Base-by-base conservation (phyloP, 2,888 invertebrate genomes). In the Malthinus seriepunctatus region DNA sequence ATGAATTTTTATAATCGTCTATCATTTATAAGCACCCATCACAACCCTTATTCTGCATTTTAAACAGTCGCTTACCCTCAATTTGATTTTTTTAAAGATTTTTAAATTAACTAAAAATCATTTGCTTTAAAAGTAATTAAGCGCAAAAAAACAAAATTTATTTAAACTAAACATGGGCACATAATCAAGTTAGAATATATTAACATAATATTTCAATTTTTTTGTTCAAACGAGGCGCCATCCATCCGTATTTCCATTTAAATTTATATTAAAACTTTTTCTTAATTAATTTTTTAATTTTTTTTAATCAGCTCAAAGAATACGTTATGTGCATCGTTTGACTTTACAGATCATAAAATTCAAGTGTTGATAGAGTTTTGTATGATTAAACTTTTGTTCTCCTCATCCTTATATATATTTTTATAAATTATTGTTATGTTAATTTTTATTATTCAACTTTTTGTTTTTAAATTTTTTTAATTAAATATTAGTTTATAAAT, bases 161-260 rank as follows among this genome's bases (percentile, higher is more conserved):
- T 55, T 49, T 48, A 54, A 54, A 48, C 47, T 54, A 14, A 37
- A 46, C 46, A 47, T 47, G 37, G 47, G 47, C 48, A 35, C 31
- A 37, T 53, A 52, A 53, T 53, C 52, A 48, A 53, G 31, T 53
- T 45, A 32, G 56, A 51, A 58, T 52, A 49, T 15, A 58, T 58
- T 58, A 58, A 48, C 58, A 58, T 58, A 58, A 58, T 58, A 52
- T 52, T 32, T 35, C 52, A 44, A 58, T 56, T 46, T 49, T 47
- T 50, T 39, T 34, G 34, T 34, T 32, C 44, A 44, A 52, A 58
- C 32, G 58, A 39, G 58, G 58, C 58, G 58, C 58, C 58, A 58
- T 53, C 53, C 45, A 15, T n/a, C 23, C 39, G 32, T 47, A 53
- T 58, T 46, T 53, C 52, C 31, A 48, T 53, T 58, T 49, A 51